Percentiles rank a stretch among this genome's conserved stretches.
phyloP scores from a whole-genome alignment of 2,113 vertebrate species.

The mouse (Mus musculus) region DNA sequence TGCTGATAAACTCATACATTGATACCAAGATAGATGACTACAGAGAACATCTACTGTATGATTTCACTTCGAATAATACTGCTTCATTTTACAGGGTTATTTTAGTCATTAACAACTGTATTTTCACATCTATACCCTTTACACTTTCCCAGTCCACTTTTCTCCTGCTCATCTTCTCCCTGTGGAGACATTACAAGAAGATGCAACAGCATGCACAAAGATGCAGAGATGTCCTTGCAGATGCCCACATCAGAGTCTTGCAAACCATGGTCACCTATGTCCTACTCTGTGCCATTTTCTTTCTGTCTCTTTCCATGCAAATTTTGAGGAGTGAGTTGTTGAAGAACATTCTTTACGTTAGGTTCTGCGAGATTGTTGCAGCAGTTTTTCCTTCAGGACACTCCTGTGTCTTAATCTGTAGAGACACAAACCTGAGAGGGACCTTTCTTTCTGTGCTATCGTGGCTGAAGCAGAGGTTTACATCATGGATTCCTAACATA shows the following conservation, averaged over 20 bases:
- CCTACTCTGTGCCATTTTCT: neutral
- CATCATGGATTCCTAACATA: neutral
- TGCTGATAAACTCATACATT: neutral
- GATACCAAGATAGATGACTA: neutral
- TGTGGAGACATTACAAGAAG: neutral
- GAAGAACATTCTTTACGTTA: rapidly evolving
- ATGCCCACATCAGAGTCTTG: neutral
- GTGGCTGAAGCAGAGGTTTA: neutral
- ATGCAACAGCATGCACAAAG: neutral
- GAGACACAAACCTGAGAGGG: neutral
- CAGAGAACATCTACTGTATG: neutral
- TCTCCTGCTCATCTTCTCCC: neutral
- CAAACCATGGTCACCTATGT: neutral
- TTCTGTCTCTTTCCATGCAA: neutral
- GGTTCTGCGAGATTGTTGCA: rapidly evolving
- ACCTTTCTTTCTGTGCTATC: neutral
- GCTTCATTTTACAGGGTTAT: rapidly evolving
- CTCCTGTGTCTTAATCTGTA: neutral
- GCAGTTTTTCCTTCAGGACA: neutral
- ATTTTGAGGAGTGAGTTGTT: no score
- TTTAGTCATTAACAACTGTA: neutral
- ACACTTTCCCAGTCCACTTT: neutral
- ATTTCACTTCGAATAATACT: rapidly evolving
- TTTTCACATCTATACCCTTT: neutral
- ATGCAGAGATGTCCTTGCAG: neutral